Base-by-base conservation (phyloP, 1,140 invertebrate species). In the Bicyclus anynana region DNA sequence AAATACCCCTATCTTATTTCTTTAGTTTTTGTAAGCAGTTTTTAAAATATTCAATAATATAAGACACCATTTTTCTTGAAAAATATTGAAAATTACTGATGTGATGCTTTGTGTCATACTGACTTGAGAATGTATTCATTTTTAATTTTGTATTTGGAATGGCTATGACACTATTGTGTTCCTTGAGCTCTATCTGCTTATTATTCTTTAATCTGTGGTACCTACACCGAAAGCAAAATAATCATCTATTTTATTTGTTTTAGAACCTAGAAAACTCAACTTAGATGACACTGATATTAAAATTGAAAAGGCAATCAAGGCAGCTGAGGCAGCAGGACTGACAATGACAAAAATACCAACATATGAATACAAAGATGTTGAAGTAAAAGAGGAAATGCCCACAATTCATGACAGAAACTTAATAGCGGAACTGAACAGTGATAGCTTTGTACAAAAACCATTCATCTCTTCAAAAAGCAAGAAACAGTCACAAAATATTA, bases 341-440 rank as follows among this genome's bases (percentile, higher is more conserved):
- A 89, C 87, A 2, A 82, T 89, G 84, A 88, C 85, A 10, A 90
- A 89, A 55, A 76, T 90, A 59, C 87, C 89, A 16, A 86, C 83
- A 7, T 89, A 88, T 67, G 84, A 88, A 50, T 88, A 84, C 37
- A 87, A 87, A 51, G 85, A 89, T 35, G 77, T 88, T 0, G 77
- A 82, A 65, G 56, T 89, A 4, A 89, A 87, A 65, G 89, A 87
- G 67, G 87, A 90, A 23, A 90, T 89, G 87, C 89, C 89, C 0
- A 90, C 87, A 44, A 89, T 90, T 56, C 86, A 89, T 60, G 89
- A 90, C 38, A 74, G 87, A 42, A 90, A 89, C 54, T 63, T 90
- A 9, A 53, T 90, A 4, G 81, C 74, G 21, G 89, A 90, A 63
- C 59, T 90, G 5, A 89, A 90, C 53, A 84, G 65, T 77, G 87